A percentile compares a stretch with the other conserved stretches of the same genome.
Evolutionary conservation across 1,140 invertebrate genomes (phyloP).

Genomic region (Monomorium pharaonis): DNA sequence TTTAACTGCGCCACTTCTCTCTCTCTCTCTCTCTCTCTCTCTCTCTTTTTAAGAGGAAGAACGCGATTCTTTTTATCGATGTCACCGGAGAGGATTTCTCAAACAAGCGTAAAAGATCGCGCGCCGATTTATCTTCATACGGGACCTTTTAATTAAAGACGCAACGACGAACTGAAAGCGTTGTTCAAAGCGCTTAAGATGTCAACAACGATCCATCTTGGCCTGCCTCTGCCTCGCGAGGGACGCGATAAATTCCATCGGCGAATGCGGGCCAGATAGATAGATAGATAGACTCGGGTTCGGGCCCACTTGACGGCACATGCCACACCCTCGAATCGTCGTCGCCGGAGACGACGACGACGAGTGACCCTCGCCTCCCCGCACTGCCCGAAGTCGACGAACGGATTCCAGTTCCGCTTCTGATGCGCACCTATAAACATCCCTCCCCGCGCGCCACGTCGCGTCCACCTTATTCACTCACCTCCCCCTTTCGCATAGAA

Average conservation of each 20-base stretch:
- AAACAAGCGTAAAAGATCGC: background rate
- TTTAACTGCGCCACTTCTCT: background rate
- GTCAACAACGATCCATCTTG: slow-evolving; percentile 54
- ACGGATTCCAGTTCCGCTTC: slow-evolving; percentile 27
- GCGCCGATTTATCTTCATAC: slow-evolving; percentile 21
- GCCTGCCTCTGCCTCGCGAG: background rate
- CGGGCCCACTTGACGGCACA: background rate
- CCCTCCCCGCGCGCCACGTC: background rate
- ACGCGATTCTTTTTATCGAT: background rate
- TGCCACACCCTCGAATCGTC: slow-evolving; percentile 58
- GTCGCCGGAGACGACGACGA: slow-evolving; percentile 9
- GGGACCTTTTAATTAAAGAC: slow-evolving; percentile 51
- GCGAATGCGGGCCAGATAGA: background rate
- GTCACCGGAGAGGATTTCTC: background rate
- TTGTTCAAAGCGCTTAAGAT: slow-evolving; percentile 13
- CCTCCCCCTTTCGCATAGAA: slow-evolving; percentile 13
- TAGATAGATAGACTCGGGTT: too few species aligned
- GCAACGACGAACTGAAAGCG: slow-evolving; percentile 33
- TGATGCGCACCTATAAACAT: slow-evolving; percentile 30
- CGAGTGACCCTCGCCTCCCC: slow-evolving; percentile 40
- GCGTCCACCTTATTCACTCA: too few species aligned
- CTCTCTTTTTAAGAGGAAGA: background rate
- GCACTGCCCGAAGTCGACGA: slow-evolving; percentile 43
- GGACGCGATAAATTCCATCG: slow-evolving; percentile 21
- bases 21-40: too few species aligned